Evolutionary conservation across 2,888 invertebrate species (phyloP).

Genomic region (Pemphredon lugubris): DNA sequence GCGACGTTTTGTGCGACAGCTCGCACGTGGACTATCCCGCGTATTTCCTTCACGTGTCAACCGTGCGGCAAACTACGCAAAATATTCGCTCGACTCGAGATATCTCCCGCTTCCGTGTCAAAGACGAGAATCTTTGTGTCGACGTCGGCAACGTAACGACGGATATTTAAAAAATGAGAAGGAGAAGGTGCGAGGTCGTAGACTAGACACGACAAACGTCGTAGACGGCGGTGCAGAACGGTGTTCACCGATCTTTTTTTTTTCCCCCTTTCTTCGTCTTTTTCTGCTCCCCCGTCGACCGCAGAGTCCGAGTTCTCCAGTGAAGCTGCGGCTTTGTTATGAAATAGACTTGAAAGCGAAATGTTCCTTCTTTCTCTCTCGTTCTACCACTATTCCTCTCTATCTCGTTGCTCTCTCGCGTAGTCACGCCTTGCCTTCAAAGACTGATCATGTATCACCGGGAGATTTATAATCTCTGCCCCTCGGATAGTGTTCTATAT

Average conservation of each 20-base stretch:
- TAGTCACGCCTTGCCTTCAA: constrained; percentile 24
- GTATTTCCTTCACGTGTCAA: no score
- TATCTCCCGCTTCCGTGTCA: no score
- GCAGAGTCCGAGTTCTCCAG: constrained; percentile 62
- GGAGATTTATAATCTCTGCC: constrained; percentile 4
- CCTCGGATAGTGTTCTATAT: constrained; percentile 16
- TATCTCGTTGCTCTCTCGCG: constrained; percentile 5
- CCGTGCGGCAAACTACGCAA: no score
- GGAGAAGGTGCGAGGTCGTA: constrained; percentile 42
- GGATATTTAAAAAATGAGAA: constrained; percentile 44
- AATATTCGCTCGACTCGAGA: no score
- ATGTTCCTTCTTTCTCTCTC: constrained; percentile 51
- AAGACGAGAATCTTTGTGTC: no score
- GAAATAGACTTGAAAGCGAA: constrained; percentile 75
- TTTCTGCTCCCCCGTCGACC: constrained; percentile 56
- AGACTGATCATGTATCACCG: constrained; percentile 34
- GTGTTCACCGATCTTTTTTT: constrained; percentile 35
- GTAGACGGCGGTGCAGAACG: constrained; percentile 41
- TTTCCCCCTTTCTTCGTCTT: constrained; percentile 46
- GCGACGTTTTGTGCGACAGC: no score
- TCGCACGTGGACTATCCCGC: no score
- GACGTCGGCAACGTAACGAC: no score
- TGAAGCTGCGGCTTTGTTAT: constrained; percentile 73
- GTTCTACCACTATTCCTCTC: constrained; percentile 18
- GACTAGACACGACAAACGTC: constrained; percentile 26